These are phyloP conservation scores for Hyppa rectilinea DNA, from an alignment of 2,888 invertebrate species.

Conservation along the genomic window DNA sequence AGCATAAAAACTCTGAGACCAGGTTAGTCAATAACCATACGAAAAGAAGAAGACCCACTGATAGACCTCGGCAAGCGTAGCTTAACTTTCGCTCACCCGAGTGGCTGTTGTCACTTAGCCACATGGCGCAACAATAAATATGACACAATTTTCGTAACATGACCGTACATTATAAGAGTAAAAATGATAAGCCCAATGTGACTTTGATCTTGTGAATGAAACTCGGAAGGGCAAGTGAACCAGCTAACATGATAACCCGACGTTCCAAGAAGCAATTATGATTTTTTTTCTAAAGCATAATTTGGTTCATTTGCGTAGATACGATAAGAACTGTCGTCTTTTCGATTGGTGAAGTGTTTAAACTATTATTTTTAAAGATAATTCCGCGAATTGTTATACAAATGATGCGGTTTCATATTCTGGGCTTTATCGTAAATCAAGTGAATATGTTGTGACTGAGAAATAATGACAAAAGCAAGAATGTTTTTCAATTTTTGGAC, in stretches of 20 bases:
- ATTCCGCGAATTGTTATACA: too few species aligned
- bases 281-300: slow-evolving; percentile 40
- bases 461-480: too few species aligned
- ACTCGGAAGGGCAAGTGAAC: slow-evolving; percentile 56
- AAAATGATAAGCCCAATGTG: slow-evolving; percentile 62
- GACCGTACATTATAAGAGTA: slow-evolving; percentile 10
- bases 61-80: not conserved
- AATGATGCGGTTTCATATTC: too few species aligned
- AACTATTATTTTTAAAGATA: slow-evolving; percentile 9
- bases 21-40: too few species aligned
- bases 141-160: slow-evolving; percentile 41
- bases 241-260: slow-evolving; percentile 50
- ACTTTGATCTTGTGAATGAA: slow-evolving; percentile 67
- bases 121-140: slow-evolving; percentile 14
- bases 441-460: too few species aligned
- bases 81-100: too few species aligned
- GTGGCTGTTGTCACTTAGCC: not conserved
- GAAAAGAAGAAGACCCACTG: too few species aligned
- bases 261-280: slow-evolving; percentile 26
- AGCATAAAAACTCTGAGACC: too few species aligned
- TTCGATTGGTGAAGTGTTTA: slow-evolving; percentile 1
- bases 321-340: slow-evolving; percentile 51
- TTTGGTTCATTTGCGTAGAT: slow-evolving; percentile 74
- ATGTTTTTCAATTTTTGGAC: too few species aligned
- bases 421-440: too few species aligned